A percentile compares a stretch with the other conserved stretches of the same genome.
phyloP scores from a whole-genome alignment of 2,113 vertebrate genomes.

The Oreotragus oreotragus region DNA sequence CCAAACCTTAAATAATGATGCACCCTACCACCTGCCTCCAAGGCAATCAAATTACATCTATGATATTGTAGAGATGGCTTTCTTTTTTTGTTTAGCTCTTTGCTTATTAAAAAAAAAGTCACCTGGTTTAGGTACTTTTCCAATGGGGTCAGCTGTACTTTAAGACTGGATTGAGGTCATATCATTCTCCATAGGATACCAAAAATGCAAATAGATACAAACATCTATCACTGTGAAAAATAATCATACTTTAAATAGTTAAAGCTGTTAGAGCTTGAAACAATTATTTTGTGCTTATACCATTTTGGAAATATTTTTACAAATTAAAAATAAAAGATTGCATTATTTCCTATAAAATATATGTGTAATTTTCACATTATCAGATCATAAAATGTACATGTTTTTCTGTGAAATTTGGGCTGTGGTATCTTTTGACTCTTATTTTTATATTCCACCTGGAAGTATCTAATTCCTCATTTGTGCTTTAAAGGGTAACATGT shows the following conservation, averaged over 20 bases:
- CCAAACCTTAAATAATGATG: neutral
- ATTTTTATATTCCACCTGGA: neutral
- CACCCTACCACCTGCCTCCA: neutral
- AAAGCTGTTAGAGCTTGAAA: neutral
- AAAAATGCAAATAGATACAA: neutral
- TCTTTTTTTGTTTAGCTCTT: neutral
- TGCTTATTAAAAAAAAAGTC: neutral
- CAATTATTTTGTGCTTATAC: neutral
- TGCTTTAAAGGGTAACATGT: neutral
- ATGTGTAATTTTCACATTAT: neutral
- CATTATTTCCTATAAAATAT: neutral
- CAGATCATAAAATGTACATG: neutral
- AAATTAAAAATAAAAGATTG: neutral
- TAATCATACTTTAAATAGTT: neutral
- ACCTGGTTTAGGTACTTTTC: neutral
- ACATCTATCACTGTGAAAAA: neutral
- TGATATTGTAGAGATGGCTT: neutral
- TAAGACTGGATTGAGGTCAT: neutral
- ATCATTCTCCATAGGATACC: neutral
- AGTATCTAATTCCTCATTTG: neutral
- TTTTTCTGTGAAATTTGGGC: slow-evolving; percentile 3
- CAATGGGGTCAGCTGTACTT: neutral
- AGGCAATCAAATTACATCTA: neutral
- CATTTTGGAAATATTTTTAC: neutral
- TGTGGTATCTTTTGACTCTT: neutral